Evolutionary conservation across 2,797 vertebrate species (phyloP).

Genomic region (Halcyon chelicuti): DNA sequence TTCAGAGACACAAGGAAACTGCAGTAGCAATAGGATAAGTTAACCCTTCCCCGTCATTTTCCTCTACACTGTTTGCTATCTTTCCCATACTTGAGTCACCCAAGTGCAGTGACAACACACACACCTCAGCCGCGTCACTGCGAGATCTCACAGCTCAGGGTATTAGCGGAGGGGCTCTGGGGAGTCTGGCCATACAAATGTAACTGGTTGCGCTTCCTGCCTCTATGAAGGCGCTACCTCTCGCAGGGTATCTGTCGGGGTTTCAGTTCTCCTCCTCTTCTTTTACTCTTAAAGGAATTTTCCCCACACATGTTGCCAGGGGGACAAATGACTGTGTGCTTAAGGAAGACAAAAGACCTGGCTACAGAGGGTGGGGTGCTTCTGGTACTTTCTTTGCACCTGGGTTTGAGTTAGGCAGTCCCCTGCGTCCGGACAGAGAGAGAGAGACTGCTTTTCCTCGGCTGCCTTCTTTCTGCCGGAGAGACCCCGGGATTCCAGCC

Average conservation of each 20-base stretch:
- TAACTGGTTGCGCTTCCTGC: background rate
- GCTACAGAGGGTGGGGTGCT: too few relatives aligned
- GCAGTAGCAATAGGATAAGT: background rate
- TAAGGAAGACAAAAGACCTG: too few relatives aligned
- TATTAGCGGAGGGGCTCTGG: background rate
- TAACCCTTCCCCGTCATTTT: background rate
- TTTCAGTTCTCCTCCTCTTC: too few relatives aligned
- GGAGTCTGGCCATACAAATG: background rate
- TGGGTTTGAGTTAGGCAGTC: too few relatives aligned
- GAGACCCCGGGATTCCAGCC: too few relatives aligned
- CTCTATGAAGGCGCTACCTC: background rate
- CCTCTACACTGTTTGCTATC: background rate
- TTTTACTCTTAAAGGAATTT: too few relatives aligned
- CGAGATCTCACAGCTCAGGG: background rate
- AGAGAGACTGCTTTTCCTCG: too few relatives aligned
- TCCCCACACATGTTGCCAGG: too few relatives aligned
- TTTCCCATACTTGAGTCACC: background rate
- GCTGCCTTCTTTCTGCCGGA: too few relatives aligned
- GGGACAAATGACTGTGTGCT: too few relatives aligned
- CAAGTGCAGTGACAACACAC: background rate
- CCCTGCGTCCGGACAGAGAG: too few relatives aligned
- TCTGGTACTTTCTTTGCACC: too few relatives aligned
- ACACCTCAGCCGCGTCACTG: background rate
- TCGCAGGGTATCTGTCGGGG: background rate
- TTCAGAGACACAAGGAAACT: background rate